Evolutionary conservation across 2,888 invertebrate genomes (phyloP), one percentile per base, ranked within the genome.

Genomic region (Leptodirus hochenwartii): DNA sequence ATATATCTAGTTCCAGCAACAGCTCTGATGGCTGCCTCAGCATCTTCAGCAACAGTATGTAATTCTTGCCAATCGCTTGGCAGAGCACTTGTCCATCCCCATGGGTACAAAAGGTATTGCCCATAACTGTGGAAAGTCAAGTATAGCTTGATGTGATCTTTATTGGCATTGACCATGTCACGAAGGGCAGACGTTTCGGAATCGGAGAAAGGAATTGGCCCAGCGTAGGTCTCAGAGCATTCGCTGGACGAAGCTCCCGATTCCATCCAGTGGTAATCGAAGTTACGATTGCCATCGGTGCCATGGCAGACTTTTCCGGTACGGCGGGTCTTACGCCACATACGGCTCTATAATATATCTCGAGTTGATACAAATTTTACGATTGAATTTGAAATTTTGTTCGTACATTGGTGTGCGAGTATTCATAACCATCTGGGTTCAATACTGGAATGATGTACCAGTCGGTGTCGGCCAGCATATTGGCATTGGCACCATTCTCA

Each of bases 91-190:
- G 66, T 62, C 37, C 61, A 70, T 2, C 73, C 74, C 70, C 71
- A 77, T 1, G 72, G 68, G 42, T 74, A 72, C 4, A 76, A 45
- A 15, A 76, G 50, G 49, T 68, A 69, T 38, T 67, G 62, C 8
- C 79, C 79, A 43, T 64, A 80, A 6, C 79, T 72, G 45, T 84
- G 84, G 38, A 81, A 56, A 1, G 75, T 69, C 6, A 81, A 44
- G 46, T 77, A 82, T 35, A 75, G 53, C 27, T 69, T 61, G 15
- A 68, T 56, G 9, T 61, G 52, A 6, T 51, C 43, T 5, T 24
- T 29, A 10, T 35, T 22, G 77, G 0, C 61, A 51, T 49, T 78
- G 77, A 0, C 77, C 76, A 51, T 74, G 72, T 3, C 72, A 46
- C 1, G 42, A 39, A 13, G 55, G 50, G 1, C 34, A 45, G 44